These are phyloP conservation scores for Cordilura impudica DNA, from an alignment of 2,888 invertebrate genomes.

Conservation along the genomic window DNA sequence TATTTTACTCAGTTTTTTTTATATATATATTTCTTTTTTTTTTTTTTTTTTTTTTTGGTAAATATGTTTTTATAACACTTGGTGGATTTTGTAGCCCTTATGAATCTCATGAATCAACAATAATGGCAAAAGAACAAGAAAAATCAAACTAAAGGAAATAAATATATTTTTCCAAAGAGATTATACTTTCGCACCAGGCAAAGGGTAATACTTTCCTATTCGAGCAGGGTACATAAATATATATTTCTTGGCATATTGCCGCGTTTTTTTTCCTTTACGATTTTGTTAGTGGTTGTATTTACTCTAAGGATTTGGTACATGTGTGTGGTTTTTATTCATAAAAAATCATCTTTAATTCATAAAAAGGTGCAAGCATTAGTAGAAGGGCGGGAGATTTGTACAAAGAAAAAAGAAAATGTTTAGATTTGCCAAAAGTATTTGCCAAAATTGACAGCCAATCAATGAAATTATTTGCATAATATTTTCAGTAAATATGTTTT, in stretches of 20 bases:
- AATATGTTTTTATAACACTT: conserved; percentile 36
- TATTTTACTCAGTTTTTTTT: conserved; percentile 30
- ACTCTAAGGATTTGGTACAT: conserved; percentile 50
- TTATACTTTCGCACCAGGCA: conserved; percentile 55
- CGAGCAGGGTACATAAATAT: conserved; percentile 55
- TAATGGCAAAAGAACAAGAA: conserved; percentile 27
- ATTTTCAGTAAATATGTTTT: conserved; percentile 63
- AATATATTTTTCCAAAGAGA: conserved; percentile 21
- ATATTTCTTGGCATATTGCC: conserved; percentile 66
- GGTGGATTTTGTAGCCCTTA: conserved; percentile 42
- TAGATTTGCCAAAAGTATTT: conserved; percentile 62
- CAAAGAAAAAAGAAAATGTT: conserved; percentile 53
- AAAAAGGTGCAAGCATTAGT: conserved; percentile 25
- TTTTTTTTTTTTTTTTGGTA: background rate
- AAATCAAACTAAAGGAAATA: conserved; percentile 31
- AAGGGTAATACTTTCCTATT: conserved; percentile 62
- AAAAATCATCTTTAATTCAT: conserved; percentile 59
- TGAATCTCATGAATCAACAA: conserved; percentile 61
- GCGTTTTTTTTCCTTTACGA: conserved; percentile 39
- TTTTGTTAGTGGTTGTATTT: conserved; percentile 32
- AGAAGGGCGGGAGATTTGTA: conserved; percentile 21
- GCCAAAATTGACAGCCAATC: conserved; percentile 64
- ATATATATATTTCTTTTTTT: conserved; percentile 22
- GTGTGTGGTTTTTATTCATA: conserved; percentile 44
- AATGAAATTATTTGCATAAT: conserved; percentile 64